These are phyloP conservation scores for Etheostoma nigrum DNA, from an alignment of 2,797 vertebrate species.

Conservation along the genomic window DNA sequence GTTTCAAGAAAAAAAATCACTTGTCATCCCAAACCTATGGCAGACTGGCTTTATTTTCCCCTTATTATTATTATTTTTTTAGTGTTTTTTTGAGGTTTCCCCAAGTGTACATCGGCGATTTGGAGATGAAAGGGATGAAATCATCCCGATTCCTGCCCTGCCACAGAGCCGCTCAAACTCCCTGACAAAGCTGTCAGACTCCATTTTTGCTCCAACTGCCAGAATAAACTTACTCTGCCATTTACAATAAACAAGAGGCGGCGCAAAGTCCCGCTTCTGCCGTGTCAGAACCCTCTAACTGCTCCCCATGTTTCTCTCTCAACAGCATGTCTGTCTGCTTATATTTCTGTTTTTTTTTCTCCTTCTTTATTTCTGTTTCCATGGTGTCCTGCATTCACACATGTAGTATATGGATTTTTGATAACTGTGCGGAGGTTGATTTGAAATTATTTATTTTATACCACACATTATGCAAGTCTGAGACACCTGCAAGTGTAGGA, in stretches of 20 bases:
- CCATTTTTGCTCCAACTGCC: constrained; percentile 83
- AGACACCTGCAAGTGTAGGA: neutral
- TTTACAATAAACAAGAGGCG: constrained; percentile 81
- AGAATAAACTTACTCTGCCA: constrained; percentile 86
- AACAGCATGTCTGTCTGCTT: constrained; percentile 39
- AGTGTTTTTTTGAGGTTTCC: constrained; percentile 71
- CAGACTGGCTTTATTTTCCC: constrained; percentile 43
- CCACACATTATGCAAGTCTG: neutral
- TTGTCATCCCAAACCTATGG: constrained; percentile 80
- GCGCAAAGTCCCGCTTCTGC: constrained; percentile 73
- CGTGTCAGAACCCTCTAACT: constrained; percentile 70
- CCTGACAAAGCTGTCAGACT: constrained; percentile 89
- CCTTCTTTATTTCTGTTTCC: constrained; percentile 23
- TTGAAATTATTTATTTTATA: neutral
- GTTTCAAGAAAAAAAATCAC: constrained; percentile 57
- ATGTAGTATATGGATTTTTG: neutral
- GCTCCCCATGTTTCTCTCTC: constrained; percentile 44
- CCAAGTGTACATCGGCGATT: constrained; percentile 74
- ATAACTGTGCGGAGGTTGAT: constrained; percentile 8
- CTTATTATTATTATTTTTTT: constrained; percentile 35
- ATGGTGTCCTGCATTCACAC: constrained; percentile 12
- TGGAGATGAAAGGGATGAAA: constrained; percentile 87
- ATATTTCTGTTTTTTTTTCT: constrained; percentile 16
- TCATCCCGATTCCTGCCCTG: constrained; percentile 85
- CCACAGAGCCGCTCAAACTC: constrained; percentile 86